Conservation (phyloP, 2,113 vertebrate genomes). For the Fulmarus glacialis region DNA sequence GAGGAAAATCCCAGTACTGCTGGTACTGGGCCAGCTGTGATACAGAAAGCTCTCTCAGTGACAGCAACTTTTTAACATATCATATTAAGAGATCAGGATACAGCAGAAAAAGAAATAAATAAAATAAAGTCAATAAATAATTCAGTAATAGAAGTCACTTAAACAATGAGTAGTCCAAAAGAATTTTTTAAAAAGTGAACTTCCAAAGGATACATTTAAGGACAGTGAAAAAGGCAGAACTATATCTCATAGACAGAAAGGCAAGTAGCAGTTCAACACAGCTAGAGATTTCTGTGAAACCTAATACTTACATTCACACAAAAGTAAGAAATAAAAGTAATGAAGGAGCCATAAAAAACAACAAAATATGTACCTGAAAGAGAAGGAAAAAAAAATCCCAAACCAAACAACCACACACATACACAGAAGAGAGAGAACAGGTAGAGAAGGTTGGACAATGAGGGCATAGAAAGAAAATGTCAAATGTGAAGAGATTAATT, state of each 20-base stretch:
- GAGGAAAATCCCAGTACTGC: neutral
- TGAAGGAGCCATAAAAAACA: neutral
- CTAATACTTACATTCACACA: neutral
- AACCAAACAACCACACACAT: neutral
- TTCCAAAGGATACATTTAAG: neutral
- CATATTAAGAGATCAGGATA: neutral
- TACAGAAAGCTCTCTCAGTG: neutral
- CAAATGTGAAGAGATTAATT: fast-evolving
- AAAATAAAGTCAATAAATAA: neutral
- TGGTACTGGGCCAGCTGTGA: neutral
- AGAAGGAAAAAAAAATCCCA: neutral
- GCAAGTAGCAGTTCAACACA: neutral
- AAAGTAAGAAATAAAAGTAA: neutral
- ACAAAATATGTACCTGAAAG: neutral
- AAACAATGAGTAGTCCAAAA: neutral
- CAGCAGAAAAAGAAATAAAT: neutral
- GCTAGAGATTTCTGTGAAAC: neutral
- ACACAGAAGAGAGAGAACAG: neutral
- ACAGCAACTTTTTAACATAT: neutral
- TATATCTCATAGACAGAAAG: neutral
- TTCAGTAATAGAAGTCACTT: neutral
- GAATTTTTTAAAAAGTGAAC: neutral
- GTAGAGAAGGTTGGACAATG: neutral
- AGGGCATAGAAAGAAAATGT: neutral
- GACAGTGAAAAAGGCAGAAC: neutral